phyloP scores from a whole-genome alignment of 2,113 vertebrate genomes.

The Phalacrocorax brasilianus region DNA sequence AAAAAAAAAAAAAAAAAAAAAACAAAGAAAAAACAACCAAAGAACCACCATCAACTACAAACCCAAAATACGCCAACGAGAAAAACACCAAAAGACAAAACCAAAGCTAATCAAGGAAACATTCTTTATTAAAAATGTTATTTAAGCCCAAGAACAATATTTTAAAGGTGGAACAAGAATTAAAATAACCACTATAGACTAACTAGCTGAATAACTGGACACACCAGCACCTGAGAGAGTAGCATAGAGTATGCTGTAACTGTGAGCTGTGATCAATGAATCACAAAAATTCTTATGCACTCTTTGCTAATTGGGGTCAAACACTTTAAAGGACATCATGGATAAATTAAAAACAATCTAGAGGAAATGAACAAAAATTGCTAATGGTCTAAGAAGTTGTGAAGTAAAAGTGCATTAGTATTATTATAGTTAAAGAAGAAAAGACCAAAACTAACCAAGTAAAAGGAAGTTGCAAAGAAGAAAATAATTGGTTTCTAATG shows the following conservation, averaged over 20 bases:
- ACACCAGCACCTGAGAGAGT: neutral
- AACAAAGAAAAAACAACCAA: no score
- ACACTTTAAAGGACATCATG: neutral
- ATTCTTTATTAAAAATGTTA: neutral
- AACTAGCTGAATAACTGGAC: neutral
- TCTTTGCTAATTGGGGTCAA: neutral
- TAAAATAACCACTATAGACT: neutral
- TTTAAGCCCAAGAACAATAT: neutral
- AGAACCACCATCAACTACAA: no score
- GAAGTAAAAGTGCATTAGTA: neutral
- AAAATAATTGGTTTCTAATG: neutral
- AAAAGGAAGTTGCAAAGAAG: neutral
- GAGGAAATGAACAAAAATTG: neutral
- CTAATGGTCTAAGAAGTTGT: neutral
- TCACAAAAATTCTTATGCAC: neutral
- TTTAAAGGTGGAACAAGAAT: neutral
- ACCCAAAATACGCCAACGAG: neutral
- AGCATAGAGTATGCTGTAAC: neutral
- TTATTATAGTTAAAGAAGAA: neutral
- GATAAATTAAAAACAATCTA: neutral
- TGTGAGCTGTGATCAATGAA: neutral
- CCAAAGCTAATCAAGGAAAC: neutral
- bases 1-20: neutral
- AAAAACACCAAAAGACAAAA: neutral
- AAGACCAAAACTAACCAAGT: neutral